phyloP scores from a whole-genome alignment of 2,113 vertebrate genomes.

The Paedocypris sp. region DNA sequence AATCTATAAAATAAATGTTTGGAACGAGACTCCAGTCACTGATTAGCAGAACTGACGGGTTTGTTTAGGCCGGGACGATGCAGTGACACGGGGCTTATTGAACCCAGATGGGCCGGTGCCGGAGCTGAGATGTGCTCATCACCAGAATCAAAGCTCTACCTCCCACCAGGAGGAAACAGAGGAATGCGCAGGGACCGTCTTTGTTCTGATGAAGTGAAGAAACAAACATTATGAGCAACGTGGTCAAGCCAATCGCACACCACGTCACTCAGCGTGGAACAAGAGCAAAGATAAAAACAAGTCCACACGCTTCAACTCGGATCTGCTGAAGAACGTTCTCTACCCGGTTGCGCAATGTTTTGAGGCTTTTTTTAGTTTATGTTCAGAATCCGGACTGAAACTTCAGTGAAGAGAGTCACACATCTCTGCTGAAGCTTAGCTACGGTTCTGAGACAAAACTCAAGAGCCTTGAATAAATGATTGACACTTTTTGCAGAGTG shows the following conservation, averaged over 20 bases:
- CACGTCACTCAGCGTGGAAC: too few species aligned
- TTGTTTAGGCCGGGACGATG: constrained; percentile 27
- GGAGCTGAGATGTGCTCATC: constrained; percentile 37
- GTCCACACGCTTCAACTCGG: too few species aligned
- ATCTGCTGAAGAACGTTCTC: too few species aligned
- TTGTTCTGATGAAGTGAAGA: constrained; percentile 18
- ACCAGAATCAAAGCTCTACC: constrained; percentile 29
- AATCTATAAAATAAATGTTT: constrained; percentile 16
- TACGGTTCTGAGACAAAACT: not conserved
- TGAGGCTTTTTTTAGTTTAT: not conserved
- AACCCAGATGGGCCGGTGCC: constrained; percentile 35
- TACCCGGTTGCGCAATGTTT: too few species aligned
- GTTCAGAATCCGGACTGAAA: not conserved
- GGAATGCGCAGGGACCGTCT: constrained; percentile 35
- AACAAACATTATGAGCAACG: constrained; percentile 10
- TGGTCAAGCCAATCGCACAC: constrained; percentile 15
- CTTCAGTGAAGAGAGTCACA: not conserved
- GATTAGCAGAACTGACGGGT: constrained; percentile 29
- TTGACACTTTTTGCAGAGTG: constrained; percentile 6
- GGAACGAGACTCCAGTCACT: constrained; percentile 24
- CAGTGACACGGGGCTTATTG: constrained; percentile 37
- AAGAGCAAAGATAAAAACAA: not conserved
- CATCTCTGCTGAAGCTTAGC: too few species aligned
- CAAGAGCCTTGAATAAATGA: constrained; percentile 15
- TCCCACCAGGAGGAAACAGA: constrained; percentile 31